A percentile compares a stretch with the other conserved stretches of the same genome.
Conservation (phyloP, 2,797 vertebrate genomes). For the Carcharodon carcharias region DNA sequence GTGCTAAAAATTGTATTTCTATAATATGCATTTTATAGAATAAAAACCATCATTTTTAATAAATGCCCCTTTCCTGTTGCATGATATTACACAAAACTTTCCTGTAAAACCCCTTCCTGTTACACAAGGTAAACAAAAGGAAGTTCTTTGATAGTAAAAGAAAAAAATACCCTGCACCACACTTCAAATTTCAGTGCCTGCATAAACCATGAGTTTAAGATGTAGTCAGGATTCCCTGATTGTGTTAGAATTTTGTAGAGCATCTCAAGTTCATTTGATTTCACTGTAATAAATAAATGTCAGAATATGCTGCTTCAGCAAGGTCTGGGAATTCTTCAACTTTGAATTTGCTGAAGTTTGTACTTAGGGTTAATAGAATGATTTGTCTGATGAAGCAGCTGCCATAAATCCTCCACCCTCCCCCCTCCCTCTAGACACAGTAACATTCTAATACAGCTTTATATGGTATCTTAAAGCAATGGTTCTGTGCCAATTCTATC, state of each 20-base stretch:
- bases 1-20: background rate
- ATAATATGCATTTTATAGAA: background rate
- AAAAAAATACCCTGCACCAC: background rate
- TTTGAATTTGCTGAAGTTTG: background rate
- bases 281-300: background rate
- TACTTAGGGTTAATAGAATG: background rate
- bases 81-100: background rate
- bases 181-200: background rate
- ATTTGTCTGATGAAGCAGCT: background rate
- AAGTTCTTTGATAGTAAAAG: background rate
- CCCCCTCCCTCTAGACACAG: background rate
- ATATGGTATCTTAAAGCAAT: background rate
- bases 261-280: background rate
- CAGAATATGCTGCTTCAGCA: background rate
- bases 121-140: background rate
- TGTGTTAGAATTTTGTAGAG: background rate
- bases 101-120: background rate
- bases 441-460: background rate
- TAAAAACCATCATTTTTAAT: background rate
- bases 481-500: background rate
- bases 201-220: background rate
- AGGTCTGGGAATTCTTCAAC: background rate
- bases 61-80: background rate
- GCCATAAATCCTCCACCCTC: background rate
- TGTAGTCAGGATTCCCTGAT: background rate